Evolutionary conservation across 35 echinoderm and acorn worm species (phyloP).

Genomic region (Ptychodera flava): DNA sequence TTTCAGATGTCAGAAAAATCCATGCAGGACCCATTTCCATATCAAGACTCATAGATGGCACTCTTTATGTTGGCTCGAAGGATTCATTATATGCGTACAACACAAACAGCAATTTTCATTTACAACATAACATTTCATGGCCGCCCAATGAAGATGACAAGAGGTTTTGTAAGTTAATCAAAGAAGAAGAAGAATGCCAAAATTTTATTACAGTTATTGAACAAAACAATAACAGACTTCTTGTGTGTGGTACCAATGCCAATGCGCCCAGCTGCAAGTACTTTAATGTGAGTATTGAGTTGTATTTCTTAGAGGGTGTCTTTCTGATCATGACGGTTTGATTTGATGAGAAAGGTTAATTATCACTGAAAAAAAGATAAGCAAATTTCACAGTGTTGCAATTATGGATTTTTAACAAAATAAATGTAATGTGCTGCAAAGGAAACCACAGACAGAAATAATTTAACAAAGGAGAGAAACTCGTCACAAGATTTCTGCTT

Average conservation of each 20-base stretch:
- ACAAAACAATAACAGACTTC: conserved; percentile 31
- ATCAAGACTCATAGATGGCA: background rate
- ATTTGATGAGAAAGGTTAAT: no score
- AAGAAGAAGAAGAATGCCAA: conserved; percentile 40
- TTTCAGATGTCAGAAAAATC: no score
- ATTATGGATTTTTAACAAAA: no score
- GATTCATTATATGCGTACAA: background rate
- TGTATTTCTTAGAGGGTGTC: background rate
- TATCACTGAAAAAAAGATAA: no score
- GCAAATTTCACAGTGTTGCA: no score
- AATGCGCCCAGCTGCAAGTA: conserved; percentile 41
- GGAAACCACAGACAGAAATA: no score
- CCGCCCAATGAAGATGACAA: background rate
- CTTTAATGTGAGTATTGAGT: conserved; percentile 38
- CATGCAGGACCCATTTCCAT: no score
- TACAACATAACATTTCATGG: background rate
- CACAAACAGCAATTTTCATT: background rate
- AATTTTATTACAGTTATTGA: conserved; percentile 55
- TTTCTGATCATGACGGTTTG: background rate
- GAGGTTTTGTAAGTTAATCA: background rate
- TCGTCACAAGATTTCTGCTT: background rate
- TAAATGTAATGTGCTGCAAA: no score
- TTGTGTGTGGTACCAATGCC: conserved; percentile 65
- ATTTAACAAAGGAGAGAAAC: background rate
- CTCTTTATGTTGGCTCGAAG: background rate